Evolutionary conservation across 1,140 invertebrate genomes (phyloP), one percentile per base, ranked within the genome.

Genomic region (Plectrocnemia conspersa): DNA sequence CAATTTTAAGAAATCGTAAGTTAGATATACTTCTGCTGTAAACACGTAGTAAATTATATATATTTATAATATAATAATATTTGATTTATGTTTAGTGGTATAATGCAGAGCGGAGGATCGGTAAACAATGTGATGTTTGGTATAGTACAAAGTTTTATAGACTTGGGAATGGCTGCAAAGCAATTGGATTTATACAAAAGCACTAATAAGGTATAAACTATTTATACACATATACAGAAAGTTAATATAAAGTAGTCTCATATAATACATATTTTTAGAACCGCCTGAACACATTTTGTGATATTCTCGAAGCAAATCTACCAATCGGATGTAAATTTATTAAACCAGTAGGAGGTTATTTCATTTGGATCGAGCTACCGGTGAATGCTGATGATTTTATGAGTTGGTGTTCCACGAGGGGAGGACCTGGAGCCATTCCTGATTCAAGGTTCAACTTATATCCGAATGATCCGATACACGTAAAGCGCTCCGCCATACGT

Each of bases 81-180:
- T 9, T 44, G 3, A 23, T 38, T n/a, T 23, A 56, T 63, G 66
- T 63, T 22, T 27, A 78, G 77, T 64, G 77, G 76, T 7, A 66
- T 78, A 25, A 61, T 80, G 11, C 66, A 67, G 40, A 82, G 80
- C 54, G 80, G 81, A 5, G 82, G 82, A 1, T 76, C 73, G 40
- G 74, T 79, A 4, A 83, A 83, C 64, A 79, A 83, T 58, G 83
- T 80, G 32, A 72, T 76, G 22, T 76, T 79, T 2, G 77, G 77
- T 22, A 53, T 84, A 29, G 65, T 82, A 4, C 65, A 74, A 1
- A 79, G 76, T 63, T 61, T 80, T 2, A 65, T 84, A 21, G 68
- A 80, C 22, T 54, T 79, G 9, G 72, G 75, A 1, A 60, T 79
- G 11, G 67, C 75, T 15, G 68, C 77, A n/a, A 42, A 69, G 41